These are phyloP conservation scores for Monochamus saltuarius DNA, from an alignment of 1,140 invertebrate genomes.

Conservation along the genomic window DNA sequence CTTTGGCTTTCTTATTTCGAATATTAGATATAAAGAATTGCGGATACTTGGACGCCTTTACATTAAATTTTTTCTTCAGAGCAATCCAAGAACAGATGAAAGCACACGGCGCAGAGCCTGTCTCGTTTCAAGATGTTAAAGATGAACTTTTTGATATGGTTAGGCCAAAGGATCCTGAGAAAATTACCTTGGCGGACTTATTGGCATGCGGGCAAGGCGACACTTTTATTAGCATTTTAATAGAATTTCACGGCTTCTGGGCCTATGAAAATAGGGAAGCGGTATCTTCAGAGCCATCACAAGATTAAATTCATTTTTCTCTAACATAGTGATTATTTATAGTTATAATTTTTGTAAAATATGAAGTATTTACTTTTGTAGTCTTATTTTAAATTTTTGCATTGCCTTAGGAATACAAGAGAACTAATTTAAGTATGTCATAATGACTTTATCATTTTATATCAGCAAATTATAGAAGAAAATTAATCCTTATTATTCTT, in stretches of 20 bases:
- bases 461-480: too few relatives aligned
- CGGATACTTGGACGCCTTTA: slow-evolving; percentile 88
- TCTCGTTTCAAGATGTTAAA: slow-evolving; percentile 92
- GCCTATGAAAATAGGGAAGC: slow-evolving; percentile 92
- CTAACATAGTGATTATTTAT: too few relatives aligned
- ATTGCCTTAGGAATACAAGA: too few relatives aligned
- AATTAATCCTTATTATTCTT: too few relatives aligned
- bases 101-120: slow-evolving; percentile 78
- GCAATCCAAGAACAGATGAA: slow-evolving; percentile 90
- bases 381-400: too few relatives aligned
- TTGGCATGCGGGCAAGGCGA: slow-evolving; percentile 81
- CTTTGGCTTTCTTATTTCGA: slow-evolving; percentile 88
- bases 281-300: slow-evolving; percentile 59
- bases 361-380: too few relatives aligned
- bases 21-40: slow-evolving; percentile 88
- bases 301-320: slow-evolving; percentile 30
- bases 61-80: slow-evolving; percentile 87
- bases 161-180: slow-evolving; percentile 78
- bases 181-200: slow-evolving; percentile 88
- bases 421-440: too few relatives aligned
- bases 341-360: too few relatives aligned
- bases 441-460: too few relatives aligned
- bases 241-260: slow-evolving; percentile 96
- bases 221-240: slow-evolving; percentile 90
- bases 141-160: slow-evolving; percentile 99